Percentiles rank a stretch among this genome's conserved stretches.
phyloP scores from a whole-genome alignment of 2,113 vertebrate genomes.

The Oenanthe melanoleuca region DNA sequence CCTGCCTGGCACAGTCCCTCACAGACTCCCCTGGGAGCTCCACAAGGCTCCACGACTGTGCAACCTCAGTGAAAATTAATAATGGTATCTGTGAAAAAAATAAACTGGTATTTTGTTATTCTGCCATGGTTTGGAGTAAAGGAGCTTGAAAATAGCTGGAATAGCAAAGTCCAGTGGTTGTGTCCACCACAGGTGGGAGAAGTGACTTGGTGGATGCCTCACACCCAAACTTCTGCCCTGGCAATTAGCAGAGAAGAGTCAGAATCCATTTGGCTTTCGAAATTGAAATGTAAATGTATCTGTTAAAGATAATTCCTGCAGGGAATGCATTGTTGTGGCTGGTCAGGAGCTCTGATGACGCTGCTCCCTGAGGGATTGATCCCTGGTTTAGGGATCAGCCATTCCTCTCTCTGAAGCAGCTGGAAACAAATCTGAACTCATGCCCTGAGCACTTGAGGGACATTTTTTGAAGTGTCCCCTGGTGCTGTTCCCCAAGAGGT shows the following conservation, averaged over 20 bases:
- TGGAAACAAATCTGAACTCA: background rate
- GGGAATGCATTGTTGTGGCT: background rate
- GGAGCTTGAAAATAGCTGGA: background rate
- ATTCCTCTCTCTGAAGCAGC: background rate
- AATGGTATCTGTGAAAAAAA: background rate
- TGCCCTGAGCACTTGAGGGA: background rate
- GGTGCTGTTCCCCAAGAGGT: background rate
- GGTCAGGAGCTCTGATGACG: background rate
- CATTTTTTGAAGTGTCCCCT: background rate
- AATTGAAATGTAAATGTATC: background rate
- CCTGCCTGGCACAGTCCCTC: background rate
- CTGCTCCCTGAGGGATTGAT: rapidly evolving
- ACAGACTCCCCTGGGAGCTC: background rate
- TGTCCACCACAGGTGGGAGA: background rate
- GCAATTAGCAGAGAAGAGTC: background rate
- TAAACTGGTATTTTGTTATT: background rate
- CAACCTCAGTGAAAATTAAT: background rate
- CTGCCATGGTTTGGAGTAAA: background rate
- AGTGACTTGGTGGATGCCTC: background rate
- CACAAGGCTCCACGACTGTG: background rate
- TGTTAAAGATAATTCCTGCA: background rate
- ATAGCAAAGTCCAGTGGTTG: background rate
- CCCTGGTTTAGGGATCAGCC: background rate
- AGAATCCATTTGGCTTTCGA: background rate
- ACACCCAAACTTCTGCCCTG: rapidly evolving